Conservation (phyloP, 2,888 invertebrate species). For the Maniola hyperantus region DNA sequence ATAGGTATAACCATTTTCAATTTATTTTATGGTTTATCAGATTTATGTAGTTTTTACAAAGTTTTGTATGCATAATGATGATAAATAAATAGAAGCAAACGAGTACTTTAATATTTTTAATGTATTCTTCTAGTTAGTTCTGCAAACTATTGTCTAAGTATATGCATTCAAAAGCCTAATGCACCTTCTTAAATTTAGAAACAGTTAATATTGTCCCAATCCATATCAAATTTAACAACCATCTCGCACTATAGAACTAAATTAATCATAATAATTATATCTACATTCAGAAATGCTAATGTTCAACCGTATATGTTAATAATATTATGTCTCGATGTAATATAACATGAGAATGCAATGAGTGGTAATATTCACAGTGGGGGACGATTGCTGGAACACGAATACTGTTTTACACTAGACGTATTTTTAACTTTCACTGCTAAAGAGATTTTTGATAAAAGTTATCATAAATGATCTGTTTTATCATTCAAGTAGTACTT, state of each 20-base stretch:
- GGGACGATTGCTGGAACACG: constrained; percentile 24
- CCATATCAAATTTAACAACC: neutral
- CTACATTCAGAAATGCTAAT: constrained; percentile 30
- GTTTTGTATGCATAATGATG: no score
- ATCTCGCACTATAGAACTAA: neutral
- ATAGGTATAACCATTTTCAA: neutral
- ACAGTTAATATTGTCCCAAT: neutral
- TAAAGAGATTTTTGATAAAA: constrained; percentile 5
- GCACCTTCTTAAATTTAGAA: no score
- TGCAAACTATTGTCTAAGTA: no score
- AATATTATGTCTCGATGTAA: constrained; percentile 36
- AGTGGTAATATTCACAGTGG: constrained; percentile 37
- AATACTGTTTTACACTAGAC: constrained; percentile 30
- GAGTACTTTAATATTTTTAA: no score
- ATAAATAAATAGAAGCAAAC: no score
- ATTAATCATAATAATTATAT: no score
- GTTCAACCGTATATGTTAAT: constrained; percentile 26
- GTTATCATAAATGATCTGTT: no score
- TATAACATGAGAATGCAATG: constrained; percentile 36
- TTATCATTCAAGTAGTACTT: no score
- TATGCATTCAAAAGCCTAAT: no score
- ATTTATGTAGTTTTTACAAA: neutral
- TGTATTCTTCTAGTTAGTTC: no score
- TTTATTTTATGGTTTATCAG: neutral
- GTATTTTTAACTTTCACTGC: constrained; percentile 33